A percentile compares a stretch with the other conserved stretches of the same genome.
phyloP scores from a whole-genome alignment of 2,888 invertebrate genomes.

The Plutella xylostella region DNA sequence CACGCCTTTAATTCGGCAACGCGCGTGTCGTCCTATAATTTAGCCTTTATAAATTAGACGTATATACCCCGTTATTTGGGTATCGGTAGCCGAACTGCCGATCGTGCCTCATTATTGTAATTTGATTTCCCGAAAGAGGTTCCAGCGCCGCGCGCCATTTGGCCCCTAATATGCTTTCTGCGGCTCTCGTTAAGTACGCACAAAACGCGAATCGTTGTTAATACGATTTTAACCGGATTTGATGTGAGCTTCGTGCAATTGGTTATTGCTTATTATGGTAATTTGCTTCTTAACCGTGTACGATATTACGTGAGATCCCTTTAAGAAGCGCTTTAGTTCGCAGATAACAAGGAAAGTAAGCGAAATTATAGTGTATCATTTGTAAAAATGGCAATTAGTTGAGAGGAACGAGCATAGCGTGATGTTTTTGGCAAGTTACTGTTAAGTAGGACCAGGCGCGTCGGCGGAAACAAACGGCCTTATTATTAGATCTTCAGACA shows the following conservation, averaged over 20 bases:
- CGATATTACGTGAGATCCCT: conserved; percentile 33
- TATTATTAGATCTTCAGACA: conserved; percentile 31
- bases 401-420: not conserved
- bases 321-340: conserved; percentile 26
- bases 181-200: conserved; percentile 31
- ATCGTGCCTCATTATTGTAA: conserved; percentile 64
- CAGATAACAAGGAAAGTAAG: conserved; percentile 37
- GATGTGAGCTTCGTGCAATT: conserved; percentile 60
- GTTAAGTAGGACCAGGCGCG: conserved; percentile 21
- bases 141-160: conserved; percentile 44
- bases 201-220: conserved; percentile 46
- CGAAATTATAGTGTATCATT: conserved; percentile 32
- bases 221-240: conserved; percentile 44
- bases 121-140: conserved; percentile 54
- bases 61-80: conserved; percentile 58
- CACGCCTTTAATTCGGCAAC: conserved; percentile 39
- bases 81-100: conserved; percentile 47
- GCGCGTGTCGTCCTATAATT: conserved; percentile 57
- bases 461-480: conserved; percentile 33
- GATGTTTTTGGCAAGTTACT: not conserved
- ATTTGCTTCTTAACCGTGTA: conserved; percentile 36
- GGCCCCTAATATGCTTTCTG: conserved; percentile 51
- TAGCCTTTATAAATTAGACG: conserved; percentile 60
- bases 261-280: conserved; percentile 60
- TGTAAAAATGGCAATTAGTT: conserved; percentile 1